These are phyloP conservation scores for Zaprionus kolodkinae DNA, from an alignment of 1,140 invertebrate species.

Conservation along the genomic window DNA sequence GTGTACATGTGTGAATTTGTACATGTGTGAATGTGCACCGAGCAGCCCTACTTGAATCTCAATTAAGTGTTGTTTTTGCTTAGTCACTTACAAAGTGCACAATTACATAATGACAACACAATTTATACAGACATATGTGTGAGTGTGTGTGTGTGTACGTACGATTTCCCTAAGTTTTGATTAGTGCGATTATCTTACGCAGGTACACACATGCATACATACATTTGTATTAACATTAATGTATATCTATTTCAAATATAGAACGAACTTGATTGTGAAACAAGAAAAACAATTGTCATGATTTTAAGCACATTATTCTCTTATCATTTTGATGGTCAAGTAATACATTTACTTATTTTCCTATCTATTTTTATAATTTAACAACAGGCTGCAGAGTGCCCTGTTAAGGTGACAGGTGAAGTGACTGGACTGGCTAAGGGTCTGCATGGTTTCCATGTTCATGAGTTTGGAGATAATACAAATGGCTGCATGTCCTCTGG, in stretches of 20 bases:
- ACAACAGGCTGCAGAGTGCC: constrained; percentile 84
- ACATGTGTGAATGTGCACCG: not conserved
- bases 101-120: constrained; percentile 64
- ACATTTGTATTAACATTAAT: not conserved
- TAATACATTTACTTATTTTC: not conserved
- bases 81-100: constrained; percentile 55
- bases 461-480: constrained; percentile 98
- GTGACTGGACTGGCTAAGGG: constrained; percentile 89
- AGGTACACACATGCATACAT: not conserved
- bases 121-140: constrained; percentile 1
- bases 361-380: not conserved
- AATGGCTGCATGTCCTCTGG: constrained; percentile 98
- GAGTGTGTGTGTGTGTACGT: too few relatives aligned
- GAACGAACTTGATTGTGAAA: not conserved
- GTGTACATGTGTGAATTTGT: not conserved
- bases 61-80: constrained; percentile 55
- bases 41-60: constrained; percentile 34
- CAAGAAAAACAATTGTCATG: not conserved
- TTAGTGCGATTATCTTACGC: not conserved
- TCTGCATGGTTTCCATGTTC: constrained; percentile 96
- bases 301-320: not conserved
- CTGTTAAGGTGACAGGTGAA: constrained; percentile 89
- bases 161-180: not conserved
- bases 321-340: constrained; percentile 47
- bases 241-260: not conserved